Evolutionary conservation across 2,888 invertebrate species (phyloP), one percentile per base, ranked within the genome.

Genomic region (Elysia crispata): DNA sequence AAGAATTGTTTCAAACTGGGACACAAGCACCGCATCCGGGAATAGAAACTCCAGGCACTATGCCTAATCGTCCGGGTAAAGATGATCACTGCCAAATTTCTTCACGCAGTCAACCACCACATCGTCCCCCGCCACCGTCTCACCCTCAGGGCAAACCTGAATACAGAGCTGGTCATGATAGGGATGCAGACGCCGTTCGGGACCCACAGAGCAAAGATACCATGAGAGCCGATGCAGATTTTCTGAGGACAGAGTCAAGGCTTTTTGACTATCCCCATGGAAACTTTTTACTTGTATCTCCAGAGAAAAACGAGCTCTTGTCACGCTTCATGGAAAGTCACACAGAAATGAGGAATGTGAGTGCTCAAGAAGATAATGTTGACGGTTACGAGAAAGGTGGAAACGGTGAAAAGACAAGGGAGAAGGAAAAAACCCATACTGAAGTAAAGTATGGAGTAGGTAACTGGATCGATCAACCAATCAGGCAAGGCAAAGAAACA

Each of bases 321-420:
- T n/a, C 74, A 3, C n/a, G 81, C 8, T 79, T 77, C 28, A 79
- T 83, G 49, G 81, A 76, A 28, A 79, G 81, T 23, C 83, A 83
- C 41, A 18, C 74, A 11, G 28, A 41, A 49, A 28, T 11, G 60
- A 62, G 25, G 49, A 18, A 20, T 6, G 25, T 28, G 20, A 23
- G 28, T 50, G 15, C 28, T 15, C n/a, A 8, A 28, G 30, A 18
- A 20, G 1, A 13, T 11, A 1, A 13, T 64, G 0, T 41, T 41
- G 41, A 41, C n/a, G n/a, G n/a, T n/a, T n/a, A n/a, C n/a, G n/a
- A n/a, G n/a, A n/a, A n/a, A n/a, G n/a, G n/a, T n/a, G n/a, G n/a
- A n/a, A n/a, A n/a, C n/a, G 41, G 41, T 41, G 11, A 6, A 41
- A 41, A 11, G 41, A 6, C 11, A 6, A 41, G 3, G 41, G 41